Evolutionary conservation across 2,888 invertebrate genomes (phyloP), one percentile per base, ranked within the genome.

Genomic region (Teinopalpus imperialis): DNA sequence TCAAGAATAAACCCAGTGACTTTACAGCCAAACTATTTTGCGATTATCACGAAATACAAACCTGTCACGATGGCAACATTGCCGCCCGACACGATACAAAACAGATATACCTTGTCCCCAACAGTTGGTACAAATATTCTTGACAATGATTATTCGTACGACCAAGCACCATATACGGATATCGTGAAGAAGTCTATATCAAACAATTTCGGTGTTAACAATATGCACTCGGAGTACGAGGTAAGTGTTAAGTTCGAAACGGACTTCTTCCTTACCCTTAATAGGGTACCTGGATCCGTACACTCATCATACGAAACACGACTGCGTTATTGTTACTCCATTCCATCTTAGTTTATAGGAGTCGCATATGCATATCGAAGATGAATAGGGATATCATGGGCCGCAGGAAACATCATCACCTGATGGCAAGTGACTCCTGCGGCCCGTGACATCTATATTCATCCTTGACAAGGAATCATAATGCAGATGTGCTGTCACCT

Each of bases 151-250:
- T 36, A 48, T 36, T 42, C 7, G 52, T 48, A 61, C 30, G 34
- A 53, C 26, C 10, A 57, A 10, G 48, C 54, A 0, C 65, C 66
- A 0, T 76, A 71, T 50, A 53, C 59, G 3, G 63, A 60, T 30
- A 47, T 57, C 0, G 48, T 56, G 18, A 56, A 57, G 40, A 63
- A 60, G 30, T 52, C 34, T 2, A 37, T 46, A 3, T 16, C 32
- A 0, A 30, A 51, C 2, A 52, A 49, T 2, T 44, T 16, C 3
- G 39, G 26, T 0, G 49, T 48, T 0, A 59, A 64, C n/a, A 62
- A 64, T 20, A 56, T 55, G 37, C 73, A 71, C 45, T 58, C 64
- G 29, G 68, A 74, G 52, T 80, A 76, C 57, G 74, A 76, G 76
- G 85, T 85, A 51, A 60, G 63, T 52, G n/a, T n/a, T n/a, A n/a